These are phyloP conservation scores for Nasonia vitripennis DNA, from an alignment of 1,140 invertebrate genomes.

Conservation along the genomic window DNA sequence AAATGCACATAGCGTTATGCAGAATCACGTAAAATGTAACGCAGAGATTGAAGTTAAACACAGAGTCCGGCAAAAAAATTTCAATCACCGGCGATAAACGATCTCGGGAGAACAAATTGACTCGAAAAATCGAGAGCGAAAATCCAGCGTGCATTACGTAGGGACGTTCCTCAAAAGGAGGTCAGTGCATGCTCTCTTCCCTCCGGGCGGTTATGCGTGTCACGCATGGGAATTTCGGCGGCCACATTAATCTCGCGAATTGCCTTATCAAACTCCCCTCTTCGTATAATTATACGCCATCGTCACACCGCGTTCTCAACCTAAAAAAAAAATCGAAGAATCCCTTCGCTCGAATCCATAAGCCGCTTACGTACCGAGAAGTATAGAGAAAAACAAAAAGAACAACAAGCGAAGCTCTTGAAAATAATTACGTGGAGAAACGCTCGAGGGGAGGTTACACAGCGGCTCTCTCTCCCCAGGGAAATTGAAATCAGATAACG, in stretches of 20 bases:
- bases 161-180: neutral
- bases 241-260: neutral
- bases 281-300: neutral
- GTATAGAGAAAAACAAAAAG: neutral
- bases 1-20: too few relatives aligned
- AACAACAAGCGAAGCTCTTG: neutral
- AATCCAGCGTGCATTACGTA: neutral
- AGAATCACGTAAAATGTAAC: too few relatives aligned
- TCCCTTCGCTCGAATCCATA: too few relatives aligned
- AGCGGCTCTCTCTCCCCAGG: neutral
- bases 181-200: neutral
- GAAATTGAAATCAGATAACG: slow-evolving; percentile 38
- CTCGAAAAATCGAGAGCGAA: neutral
- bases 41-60: too few relatives aligned
- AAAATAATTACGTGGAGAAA: slow-evolving; percentile 23
- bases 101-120: neutral
- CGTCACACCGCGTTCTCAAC: neutral
- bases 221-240: slow-evolving; percentile 12
- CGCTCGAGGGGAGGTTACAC: neutral
- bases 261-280: neutral
- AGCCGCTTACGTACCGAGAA: too few relatives aligned
- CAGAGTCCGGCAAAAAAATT: too few relatives aligned
- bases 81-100: too few relatives aligned
- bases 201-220: neutral
- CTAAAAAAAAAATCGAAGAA: too few relatives aligned